phyloP scores from a whole-genome alignment of 2,113 vertebrate genomes.

The Telmatochromis sp. region DNA sequence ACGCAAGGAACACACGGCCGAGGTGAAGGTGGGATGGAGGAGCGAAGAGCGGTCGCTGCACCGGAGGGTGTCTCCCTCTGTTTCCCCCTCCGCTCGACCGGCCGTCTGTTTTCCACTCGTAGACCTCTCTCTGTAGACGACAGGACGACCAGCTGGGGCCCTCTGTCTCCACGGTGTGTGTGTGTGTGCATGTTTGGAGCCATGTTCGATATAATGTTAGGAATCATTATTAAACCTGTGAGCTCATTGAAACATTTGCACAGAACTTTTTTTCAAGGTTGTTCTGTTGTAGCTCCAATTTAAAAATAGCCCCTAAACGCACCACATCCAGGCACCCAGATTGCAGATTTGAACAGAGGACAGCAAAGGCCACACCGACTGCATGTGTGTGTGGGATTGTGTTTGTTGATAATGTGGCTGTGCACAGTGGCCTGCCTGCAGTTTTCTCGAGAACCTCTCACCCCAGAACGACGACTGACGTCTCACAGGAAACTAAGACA shows the following conservation, averaged over 20 bases:
- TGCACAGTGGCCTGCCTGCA: neutral
- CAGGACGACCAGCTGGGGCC: neutral
- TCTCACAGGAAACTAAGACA: neutral
- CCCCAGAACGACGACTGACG: neutral
- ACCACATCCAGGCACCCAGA: neutral
- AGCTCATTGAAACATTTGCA: neutral
- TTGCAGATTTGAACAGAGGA: neutral
- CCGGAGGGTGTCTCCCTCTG: constrained; percentile 15
- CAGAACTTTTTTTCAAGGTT: neutral
- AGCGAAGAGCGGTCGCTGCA: neutral
- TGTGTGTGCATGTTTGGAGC: neutral
- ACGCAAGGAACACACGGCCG: constrained; percentile 20
- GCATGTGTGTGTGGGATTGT: neutral
- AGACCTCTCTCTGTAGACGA: neutral
- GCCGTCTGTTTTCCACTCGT: constrained; percentile 22
- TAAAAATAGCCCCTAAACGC: neutral
- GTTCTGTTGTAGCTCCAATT: neutral
- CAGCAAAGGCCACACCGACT: neutral
- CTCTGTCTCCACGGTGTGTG: neutral
- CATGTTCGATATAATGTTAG: neutral
- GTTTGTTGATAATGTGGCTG: neutral
- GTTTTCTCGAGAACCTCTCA: neutral
- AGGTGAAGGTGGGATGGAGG: constrained; percentile 39
- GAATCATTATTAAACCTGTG: neutral
- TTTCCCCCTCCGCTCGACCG: neutral